Evolutionary conservation across 2,797 vertebrate genomes (phyloP).

Genomic region (Taeniopygia guttata): DNA sequence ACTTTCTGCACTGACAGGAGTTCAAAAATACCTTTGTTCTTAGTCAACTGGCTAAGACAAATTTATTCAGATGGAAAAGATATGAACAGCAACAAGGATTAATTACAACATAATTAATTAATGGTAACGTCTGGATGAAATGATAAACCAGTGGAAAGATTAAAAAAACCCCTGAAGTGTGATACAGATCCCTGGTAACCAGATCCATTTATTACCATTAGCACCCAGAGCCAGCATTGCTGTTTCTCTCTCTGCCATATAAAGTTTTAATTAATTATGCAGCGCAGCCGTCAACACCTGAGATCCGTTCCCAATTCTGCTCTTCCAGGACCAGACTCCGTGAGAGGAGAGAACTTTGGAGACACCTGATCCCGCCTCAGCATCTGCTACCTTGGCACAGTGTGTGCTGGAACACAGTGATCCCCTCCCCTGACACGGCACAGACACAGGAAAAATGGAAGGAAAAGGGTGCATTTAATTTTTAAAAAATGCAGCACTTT

Average conservation of each 20-base stretch:
- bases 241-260: background rate
- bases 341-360: background rate
- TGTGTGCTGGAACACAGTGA: background rate
- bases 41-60: background rate
- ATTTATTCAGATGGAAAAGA: conserved; percentile 12
- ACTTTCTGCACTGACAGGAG: background rate
- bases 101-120: conserved; percentile 52
- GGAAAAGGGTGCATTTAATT: fast-evolving
- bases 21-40: background rate
- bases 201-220: background rate
- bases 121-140: conserved; percentile 51
- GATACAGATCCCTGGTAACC: background rate
- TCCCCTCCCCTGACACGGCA: fast-evolving
- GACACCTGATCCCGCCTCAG: background rate
- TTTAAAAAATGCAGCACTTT: background rate
- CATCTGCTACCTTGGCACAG: background rate
- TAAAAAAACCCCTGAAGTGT: background rate
- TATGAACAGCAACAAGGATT: background rate
- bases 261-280: conserved; percentile 56
- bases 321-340: background rate
- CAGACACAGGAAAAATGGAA: fast-evolving
- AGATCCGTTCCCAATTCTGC: background rate
- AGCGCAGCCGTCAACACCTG: background rate
- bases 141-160: conserved; percentile 32
- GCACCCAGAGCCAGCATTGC: background rate